These are phyloP conservation scores for Lepetodrilus schrolli DNA, from an alignment of 2,888 invertebrate species.

Conservation along the genomic window DNA sequence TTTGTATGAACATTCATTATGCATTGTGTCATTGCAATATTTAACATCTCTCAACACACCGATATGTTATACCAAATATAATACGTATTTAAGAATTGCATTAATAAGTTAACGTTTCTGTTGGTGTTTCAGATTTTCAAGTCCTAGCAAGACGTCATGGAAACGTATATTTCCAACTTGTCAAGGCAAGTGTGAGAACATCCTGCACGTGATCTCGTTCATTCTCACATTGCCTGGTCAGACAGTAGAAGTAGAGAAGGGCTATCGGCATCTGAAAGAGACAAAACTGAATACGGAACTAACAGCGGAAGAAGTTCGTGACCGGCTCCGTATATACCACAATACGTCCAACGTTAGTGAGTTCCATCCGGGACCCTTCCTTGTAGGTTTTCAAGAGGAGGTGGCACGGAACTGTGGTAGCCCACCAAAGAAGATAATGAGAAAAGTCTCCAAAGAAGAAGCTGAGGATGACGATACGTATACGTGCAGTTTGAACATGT, in stretches of 20 bases:
- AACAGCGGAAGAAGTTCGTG: neutral
- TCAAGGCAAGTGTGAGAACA: neutral
- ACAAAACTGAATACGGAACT: neutral
- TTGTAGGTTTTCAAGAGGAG: neutral
- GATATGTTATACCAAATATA: too few relatives aligned
- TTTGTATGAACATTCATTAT: too few relatives aligned
- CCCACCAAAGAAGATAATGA: neutral
- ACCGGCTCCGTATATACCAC: neutral
- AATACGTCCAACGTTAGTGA: neutral
- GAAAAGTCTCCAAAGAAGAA: neutral
- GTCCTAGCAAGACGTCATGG: neutral
- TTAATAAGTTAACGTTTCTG: too few relatives aligned
- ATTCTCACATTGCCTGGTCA: conserved; percentile 6
- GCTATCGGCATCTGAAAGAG: neutral
- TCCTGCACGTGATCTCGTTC: neutral
- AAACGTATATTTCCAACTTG: neutral
- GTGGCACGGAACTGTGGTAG: neutral
- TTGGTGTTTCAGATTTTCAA: too few relatives aligned
- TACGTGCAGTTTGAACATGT: too few relatives aligned
- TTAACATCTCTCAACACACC: too few relatives aligned
- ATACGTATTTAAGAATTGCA: too few relatives aligned
- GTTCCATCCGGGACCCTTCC: neutral
- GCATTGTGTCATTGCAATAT: too few relatives aligned
- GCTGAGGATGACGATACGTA: too few relatives aligned
- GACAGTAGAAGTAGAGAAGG: neutral